phyloP scores from a whole-genome alignment of 1,140 invertebrate species.

The Phymastichus coffea region DNA sequence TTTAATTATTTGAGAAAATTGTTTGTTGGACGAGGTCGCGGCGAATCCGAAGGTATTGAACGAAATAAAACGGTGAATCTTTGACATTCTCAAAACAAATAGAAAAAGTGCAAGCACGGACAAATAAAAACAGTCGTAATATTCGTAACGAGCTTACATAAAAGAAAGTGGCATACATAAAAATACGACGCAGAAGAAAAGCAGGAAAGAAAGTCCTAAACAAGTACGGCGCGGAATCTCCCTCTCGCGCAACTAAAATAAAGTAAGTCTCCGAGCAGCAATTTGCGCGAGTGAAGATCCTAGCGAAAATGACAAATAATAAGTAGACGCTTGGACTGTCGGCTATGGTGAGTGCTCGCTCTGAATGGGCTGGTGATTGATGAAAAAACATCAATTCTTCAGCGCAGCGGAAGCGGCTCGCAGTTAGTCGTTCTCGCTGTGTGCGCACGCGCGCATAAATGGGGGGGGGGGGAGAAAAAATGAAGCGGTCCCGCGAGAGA shows the following conservation, averaged over 20 bases:
- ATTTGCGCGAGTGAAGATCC: background rate
- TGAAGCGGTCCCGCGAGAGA: background rate
- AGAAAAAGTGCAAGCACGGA: too few relatives aligned
- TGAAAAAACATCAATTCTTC: slow-evolving; percentile 29
- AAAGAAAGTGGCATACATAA: background rate
- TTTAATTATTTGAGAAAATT: too few relatives aligned
- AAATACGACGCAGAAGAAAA: background rate
- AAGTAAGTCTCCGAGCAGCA: too few relatives aligned
- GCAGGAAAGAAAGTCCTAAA: background rate
- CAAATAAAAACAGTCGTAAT: too few relatives aligned
- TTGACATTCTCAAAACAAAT: too few relatives aligned
- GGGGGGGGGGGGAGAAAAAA: background rate
- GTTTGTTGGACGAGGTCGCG: too few relatives aligned
- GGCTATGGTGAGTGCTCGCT: slow-evolving; percentile 14
- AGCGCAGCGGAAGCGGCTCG: background rate
- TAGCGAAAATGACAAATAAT: slow-evolving; percentile 42
- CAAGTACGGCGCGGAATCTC: background rate
- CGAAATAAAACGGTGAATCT: too few relatives aligned
- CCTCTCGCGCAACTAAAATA: too few relatives aligned
- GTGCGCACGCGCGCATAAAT: slow-evolving; percentile 1
- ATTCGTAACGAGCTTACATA: too few relatives aligned
- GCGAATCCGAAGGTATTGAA: too few relatives aligned
- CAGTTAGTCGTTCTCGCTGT: background rate
- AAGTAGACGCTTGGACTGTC: slow-evolving; percentile 29
- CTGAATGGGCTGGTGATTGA: slow-evolving; percentile 28